Base-by-base conservation (phyloP, 2,797 vertebrate species). In the Ataeniobius toweri region DNA sequence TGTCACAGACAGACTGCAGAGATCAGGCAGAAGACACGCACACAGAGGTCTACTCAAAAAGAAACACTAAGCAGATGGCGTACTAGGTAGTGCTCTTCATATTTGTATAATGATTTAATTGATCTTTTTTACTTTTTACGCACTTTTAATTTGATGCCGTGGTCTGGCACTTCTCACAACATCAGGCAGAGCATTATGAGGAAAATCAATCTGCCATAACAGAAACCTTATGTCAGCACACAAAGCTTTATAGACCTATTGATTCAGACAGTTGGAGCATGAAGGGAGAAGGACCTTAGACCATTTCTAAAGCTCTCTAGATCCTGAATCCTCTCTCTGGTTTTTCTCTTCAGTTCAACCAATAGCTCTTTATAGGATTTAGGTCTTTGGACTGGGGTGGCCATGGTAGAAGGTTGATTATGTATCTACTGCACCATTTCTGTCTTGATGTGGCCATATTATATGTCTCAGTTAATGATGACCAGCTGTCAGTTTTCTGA, bases 1-100 rank as follows among this genome's bases (percentile, higher is more conserved):
- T 78, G 76, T 74, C 83, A 86, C 70, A 77, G 51, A 69, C 75
- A 80, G 77, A 80, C 73, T 39, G 73, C 63, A 31, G 74, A 73
- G 80, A 76, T 80, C 36, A 69, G 44, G 24, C 44, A 71, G 44
- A 36, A 63, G 73, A 76, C 26, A 65, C 77, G 63, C 28, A 67
- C 51, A 59, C 50, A 78, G 26, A 61, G 0, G 14, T 28, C 41
- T 61, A 74, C 59, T 72, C 59, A 79, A 51, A 86, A 76, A 74
- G 78, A 86, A 28, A 46, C 51, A 41, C 74, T 74, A 26, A 73
- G 48, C 71, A 75, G 73, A 56, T 67, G 50, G 82, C 61, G 44
- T 41, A 61, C 9, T 2, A 8, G n/a, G 51, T 9, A 6, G 6
- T 46, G 31, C 8, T 71, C 53, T 73, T 69, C 20, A n/a, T 75